Evolutionary conservation across 2,113 vertebrate genomes (phyloP).

Genomic region (Myiozetetes cayanensis): DNA sequence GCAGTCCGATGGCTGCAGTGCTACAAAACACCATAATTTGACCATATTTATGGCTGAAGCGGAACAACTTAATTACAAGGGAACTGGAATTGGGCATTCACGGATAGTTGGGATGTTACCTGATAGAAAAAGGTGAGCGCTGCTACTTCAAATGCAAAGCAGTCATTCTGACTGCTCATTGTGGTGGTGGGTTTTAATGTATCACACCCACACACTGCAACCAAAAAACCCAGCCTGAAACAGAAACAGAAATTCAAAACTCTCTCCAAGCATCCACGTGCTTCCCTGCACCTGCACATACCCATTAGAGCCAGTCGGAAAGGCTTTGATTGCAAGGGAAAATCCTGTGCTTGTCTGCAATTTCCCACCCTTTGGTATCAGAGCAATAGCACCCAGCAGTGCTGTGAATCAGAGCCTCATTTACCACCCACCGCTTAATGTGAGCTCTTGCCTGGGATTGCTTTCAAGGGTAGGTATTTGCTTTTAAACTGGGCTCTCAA

Average conservation of each 20-base stretch:
- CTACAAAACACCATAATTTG: background rate
- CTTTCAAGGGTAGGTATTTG: background rate
- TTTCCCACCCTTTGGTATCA: background rate
- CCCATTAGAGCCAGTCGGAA: background rate
- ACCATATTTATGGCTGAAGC: background rate
- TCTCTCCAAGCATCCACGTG: background rate
- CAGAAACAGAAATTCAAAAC: background rate
- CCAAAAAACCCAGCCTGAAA: background rate
- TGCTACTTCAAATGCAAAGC: background rate
- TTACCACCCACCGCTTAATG: background rate
- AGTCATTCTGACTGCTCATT: background rate
- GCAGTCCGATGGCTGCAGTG: background rate
- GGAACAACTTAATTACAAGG: background rate
- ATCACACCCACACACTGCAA: background rate
- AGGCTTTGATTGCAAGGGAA: background rate
- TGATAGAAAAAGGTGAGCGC: background rate
- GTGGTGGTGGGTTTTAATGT: background rate
- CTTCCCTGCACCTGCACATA: constrained; percentile 7
- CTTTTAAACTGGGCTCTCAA: background rate
- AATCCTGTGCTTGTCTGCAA: background rate
- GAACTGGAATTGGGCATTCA: background rate
- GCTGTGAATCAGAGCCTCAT: background rate
- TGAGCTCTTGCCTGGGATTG: background rate
- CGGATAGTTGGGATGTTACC: background rate
- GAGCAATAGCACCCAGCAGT: background rate